Percentiles rank a stretch among this genome's conserved stretches.
Conservation (phyloP, 2,113 vertebrate genomes). For the Himantopus leucocephalus region DNA sequence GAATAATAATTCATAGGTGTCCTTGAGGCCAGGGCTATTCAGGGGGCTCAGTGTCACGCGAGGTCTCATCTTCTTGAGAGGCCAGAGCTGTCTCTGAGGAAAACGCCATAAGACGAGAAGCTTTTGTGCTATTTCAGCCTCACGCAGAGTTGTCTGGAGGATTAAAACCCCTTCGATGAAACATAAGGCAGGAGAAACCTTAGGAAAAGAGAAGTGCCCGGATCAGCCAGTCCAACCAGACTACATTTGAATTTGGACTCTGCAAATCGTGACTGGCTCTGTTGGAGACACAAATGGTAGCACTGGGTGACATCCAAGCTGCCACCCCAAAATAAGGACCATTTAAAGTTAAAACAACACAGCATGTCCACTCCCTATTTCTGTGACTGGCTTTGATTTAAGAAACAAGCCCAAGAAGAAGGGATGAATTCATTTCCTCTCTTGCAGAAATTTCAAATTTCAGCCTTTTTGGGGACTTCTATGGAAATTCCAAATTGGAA, state of each 20-base stretch:
- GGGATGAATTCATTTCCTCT: not conserved
- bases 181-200: not conserved
- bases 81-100: not conserved
- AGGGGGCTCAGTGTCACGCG: not conserved
- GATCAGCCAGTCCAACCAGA: not conserved
- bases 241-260: not conserved
- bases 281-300: not conserved
- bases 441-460: not conserved
- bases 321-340: not conserved
- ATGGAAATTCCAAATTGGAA: not conserved
- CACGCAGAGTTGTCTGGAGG: not conserved
- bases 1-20: not conserved
- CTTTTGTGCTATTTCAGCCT: not conserved
- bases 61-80: not conserved
- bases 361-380: not conserved
- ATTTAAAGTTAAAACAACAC: not conserved
- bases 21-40: not conserved
- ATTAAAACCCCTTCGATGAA: not conserved
- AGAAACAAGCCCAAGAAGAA: not conserved
- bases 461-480: not conserved
- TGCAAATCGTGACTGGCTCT: not conserved
- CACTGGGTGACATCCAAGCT: not conserved
- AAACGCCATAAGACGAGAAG: fast-evolving
- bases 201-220: not conserved
- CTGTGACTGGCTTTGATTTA: not conserved